These are phyloP conservation scores for Erpobdella octoculata DNA, from an alignment of 2,888 invertebrate species.

Conservation along the genomic window DNA sequence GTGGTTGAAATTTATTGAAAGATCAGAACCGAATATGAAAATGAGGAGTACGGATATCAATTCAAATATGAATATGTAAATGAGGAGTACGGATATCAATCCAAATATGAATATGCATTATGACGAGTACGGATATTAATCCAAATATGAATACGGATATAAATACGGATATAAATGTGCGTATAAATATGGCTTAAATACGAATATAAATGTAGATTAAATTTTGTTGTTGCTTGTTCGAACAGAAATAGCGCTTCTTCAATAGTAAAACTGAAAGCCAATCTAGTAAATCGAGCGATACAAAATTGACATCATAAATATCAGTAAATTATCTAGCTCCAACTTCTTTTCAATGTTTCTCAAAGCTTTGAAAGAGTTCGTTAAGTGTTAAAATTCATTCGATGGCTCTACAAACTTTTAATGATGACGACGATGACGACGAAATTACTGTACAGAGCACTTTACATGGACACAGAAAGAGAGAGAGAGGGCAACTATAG, in stretches of 20 bases:
- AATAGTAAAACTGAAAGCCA: not conserved
- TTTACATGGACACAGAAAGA: no score
- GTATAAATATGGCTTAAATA: not conserved
- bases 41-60: not conserved
- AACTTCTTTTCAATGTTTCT: not conserved
- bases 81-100: not conserved
- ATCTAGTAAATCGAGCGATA: no score
- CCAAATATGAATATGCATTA: not conserved
- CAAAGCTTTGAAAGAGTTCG: not conserved
- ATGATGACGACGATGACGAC: no score
- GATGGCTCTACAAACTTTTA: no score
- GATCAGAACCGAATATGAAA: not conserved
- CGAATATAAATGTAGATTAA: not conserved
- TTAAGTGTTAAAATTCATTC: not conserved
- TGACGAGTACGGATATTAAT: not conserved
- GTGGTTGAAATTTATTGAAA: not conserved
- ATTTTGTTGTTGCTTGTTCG: not conserved
- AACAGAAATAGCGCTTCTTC: no score
- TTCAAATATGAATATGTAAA: not conserved
- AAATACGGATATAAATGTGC: slow-evolving; percentile 15
- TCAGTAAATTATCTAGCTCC: not conserved
- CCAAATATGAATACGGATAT: slow-evolving; percentile 11
- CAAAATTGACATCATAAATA: no score
- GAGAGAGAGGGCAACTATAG: no score
- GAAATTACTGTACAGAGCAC: no score